Evolutionary conservation across 2,888 invertebrate species (phyloP), one percentile per base, ranked within the genome.

Genomic region (Cecidostiba fungosa): DNA sequence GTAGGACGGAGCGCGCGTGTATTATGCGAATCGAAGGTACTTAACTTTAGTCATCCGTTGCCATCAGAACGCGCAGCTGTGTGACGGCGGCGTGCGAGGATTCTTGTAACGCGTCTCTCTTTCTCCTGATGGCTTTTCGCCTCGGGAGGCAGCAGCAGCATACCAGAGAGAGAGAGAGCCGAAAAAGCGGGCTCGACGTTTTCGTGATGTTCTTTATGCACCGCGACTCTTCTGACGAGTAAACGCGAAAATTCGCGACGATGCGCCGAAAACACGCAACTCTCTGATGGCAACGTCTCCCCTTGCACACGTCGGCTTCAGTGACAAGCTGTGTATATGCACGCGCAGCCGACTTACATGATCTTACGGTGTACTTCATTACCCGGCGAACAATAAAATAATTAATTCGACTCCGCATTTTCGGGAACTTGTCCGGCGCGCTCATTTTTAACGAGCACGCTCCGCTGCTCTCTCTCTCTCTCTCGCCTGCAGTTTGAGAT

Each of bases 211-310:
- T 70, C 32, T 79, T 79, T 70, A 70, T 70, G 79, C 79, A 54
- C 79, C 47, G 70, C 70, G 70, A 70, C 32, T 47, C 36, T 19
- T 32, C 54, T 79, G 79, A 79, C 70, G 79, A 32, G 70, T 50
- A 29, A 79, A 79, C 79, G 70, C 79, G 70, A 32, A 32, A 54
- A 79, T 79, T 47, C 70, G 79, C 69, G 70, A 79, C 70, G 79
- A 70, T 78, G 69, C 69, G 78, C 39, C 32, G 74, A 29, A 66
- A 29, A 26, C 66, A 26, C 66, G 26, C 66, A 26, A 26, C 66
- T 54, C 16, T 14, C 32, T 32, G n/a, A n/a, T 3, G 23, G 32
- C 14, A n/a, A 29, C 47, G 47, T 70, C 70, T n/a, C n/a, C n/a
- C n/a, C n/a, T n/a, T 14, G 10, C 77, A 36, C 66, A 16, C 43